Percentiles rank a stretch among this genome's conserved stretches.
These are phyloP conservation scores for Apeltes quadracus DNA, from an alignment of 2,113 vertebrate genomes.

Conservation along the genomic window DNA sequence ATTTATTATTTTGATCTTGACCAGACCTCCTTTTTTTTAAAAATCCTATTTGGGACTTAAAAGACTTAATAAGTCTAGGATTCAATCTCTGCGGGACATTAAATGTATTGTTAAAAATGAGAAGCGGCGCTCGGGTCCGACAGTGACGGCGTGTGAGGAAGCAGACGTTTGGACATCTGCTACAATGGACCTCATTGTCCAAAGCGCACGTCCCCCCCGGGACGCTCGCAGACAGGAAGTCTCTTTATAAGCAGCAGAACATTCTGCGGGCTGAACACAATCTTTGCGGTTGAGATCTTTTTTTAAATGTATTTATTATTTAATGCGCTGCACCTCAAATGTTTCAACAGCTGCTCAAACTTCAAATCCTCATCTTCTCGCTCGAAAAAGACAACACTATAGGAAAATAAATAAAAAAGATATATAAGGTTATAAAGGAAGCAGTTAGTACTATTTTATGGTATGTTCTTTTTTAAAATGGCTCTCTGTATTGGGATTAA, in stretches of 20 bases:
- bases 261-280: too few relatives aligned
- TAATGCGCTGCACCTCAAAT: background rate
- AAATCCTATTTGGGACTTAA: background rate
- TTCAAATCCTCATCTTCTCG: slow-evolving; percentile 4
- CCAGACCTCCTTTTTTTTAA: background rate
- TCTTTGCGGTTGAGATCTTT: background rate
- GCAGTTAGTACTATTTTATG: background rate
- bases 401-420: background rate
- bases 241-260: slow-evolving; percentile 66
- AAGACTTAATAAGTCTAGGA: slow-evolving; percentile 1
- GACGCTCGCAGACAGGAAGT: slow-evolving; percentile 51
- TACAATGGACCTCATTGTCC: slow-evolving; percentile 74
- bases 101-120: slow-evolving; percentile 39
- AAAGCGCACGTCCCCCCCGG: slow-evolving; percentile 54
- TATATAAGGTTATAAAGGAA: background rate
- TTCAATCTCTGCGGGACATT: slow-evolving; percentile 14
- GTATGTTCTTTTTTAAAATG: background rate
- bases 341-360: background rate
- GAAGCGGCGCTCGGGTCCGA: slow-evolving; percentile 36
- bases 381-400: slow-evolving; percentile 9
- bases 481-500: background rate
- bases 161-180: slow-evolving; percentile 58
- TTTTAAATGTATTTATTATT: background rate
- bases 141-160: slow-evolving; percentile 48
- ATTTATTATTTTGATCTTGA: background rate